Percentiles rank a stretch among this genome's conserved stretches.
Conservation (phyloP, 2,888 invertebrate species). For the Eristalis pertinax region DNA sequence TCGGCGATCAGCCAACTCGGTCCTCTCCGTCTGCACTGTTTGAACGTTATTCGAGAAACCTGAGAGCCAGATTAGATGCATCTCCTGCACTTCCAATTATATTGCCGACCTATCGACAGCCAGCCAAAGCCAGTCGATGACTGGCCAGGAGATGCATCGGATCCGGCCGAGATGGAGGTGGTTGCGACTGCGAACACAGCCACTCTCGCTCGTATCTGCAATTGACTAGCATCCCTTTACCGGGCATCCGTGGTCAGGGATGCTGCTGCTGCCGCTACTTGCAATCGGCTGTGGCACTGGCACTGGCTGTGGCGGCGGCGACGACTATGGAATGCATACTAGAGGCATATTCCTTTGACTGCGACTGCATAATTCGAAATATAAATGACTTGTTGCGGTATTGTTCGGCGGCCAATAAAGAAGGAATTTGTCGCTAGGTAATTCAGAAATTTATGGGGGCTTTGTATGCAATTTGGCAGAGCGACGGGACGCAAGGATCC, state of each 20-base stretch:
- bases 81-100: slow-evolving; percentile 72
- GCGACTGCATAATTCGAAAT: slow-evolving; percentile 74
- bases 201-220: slow-evolving; percentile 41
- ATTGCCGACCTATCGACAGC: slow-evolving; percentile 72
- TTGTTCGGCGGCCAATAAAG: slow-evolving; percentile 74
- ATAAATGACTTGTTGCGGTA: slow-evolving; percentile 75
- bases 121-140: slow-evolving; percentile 50
- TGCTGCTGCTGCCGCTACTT: slow-evolving; percentile 11
- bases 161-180: neutral
- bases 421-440: slow-evolving; percentile 75
- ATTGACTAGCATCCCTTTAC: slow-evolving; percentile 62
- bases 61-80: slow-evolving; percentile 70
- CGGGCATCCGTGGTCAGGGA: slow-evolving; percentile 42
- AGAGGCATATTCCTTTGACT: slow-evolving; percentile 45
- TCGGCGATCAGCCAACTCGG: neutral
- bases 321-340: slow-evolving; percentile 13
- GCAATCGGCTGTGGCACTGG: neutral
- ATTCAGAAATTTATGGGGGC: slow-evolving; percentile 74
- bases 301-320: neutral
- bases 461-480: slow-evolving; percentile 54
- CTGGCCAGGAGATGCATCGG: slow-evolving; percentile 23
- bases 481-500: slow-evolving; percentile 18
- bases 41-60: slow-evolving; percentile 66
- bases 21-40: slow-evolving; percentile 38
- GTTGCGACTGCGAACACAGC: slow-evolving; percentile 8